Conservation (phyloP, 2,113 vertebrate genomes). For the Gavia stellata region DNA sequence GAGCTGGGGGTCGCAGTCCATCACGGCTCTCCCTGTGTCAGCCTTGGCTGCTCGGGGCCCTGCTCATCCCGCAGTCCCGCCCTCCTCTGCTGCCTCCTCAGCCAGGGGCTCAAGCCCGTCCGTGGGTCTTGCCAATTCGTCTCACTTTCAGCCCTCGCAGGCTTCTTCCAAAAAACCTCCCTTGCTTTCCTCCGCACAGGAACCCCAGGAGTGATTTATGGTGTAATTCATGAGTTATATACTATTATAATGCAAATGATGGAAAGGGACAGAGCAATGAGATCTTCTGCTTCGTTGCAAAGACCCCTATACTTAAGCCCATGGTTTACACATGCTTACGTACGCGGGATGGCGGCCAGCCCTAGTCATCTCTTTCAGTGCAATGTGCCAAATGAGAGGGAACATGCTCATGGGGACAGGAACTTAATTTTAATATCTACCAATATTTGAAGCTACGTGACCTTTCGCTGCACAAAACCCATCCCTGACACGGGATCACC, state of each 20-base stretch:
- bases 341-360: not conserved
- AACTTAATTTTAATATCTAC: not conserved
- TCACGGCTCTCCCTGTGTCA: accelerated
- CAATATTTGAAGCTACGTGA: not conserved
- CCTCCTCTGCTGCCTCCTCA: not conserved
- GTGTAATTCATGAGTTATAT: not conserved
- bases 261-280: not conserved
- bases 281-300: not conserved
- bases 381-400: not conserved
- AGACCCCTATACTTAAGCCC: not conserved
- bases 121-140: not conserved
- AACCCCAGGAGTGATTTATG: not conserved
- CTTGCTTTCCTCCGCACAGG: not conserved
- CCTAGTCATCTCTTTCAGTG: not conserved
- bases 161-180: not conserved
- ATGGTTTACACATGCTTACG: not conserved
- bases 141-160: not conserved
- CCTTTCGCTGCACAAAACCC: not conserved
- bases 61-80: not conserved
- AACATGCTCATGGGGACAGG: not conserved
- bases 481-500: not conserved
- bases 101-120: not conserved
- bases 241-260: accelerated
- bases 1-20: not conserved
- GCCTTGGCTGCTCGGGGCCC: accelerated